Percentiles rank a stretch among this genome's conserved stretches.
phyloP scores from a whole-genome alignment of 2,113 vertebrate species.

The Xenopus borealis region DNA sequence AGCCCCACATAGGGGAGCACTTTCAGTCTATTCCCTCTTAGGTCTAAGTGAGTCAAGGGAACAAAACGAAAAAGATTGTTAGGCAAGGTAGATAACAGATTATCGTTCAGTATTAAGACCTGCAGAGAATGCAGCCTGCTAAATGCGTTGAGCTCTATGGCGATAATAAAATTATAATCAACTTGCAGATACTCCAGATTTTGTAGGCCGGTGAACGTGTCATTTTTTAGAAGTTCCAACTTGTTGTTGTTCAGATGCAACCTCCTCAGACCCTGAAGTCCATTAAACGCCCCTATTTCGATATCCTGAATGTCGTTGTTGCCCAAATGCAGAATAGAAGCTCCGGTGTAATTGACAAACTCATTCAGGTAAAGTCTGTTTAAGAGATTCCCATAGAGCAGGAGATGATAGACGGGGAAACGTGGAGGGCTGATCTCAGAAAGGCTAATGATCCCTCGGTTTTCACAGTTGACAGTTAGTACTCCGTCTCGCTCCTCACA shows the following conservation, averaged over 20 bases:
- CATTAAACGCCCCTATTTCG: slow-evolving; percentile 91
- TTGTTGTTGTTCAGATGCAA: slow-evolving; percentile 97
- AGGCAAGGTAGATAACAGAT: slow-evolving; percentile 87
- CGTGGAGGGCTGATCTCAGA: slow-evolving; percentile 91
- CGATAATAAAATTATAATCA: slow-evolving; percentile 94
- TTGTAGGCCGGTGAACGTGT: slow-evolving; percentile 90
- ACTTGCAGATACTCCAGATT: slow-evolving; percentile 97
- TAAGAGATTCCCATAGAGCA: slow-evolving; percentile 92
- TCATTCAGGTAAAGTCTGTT: slow-evolving; percentile 87
- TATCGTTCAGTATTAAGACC: slow-evolving; percentile 96
- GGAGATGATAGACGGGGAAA: slow-evolving; percentile 87
- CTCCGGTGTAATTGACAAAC: slow-evolving; percentile 94
- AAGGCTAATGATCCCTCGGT: slow-evolving; percentile 90
- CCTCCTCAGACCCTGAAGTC: slow-evolving; percentile 86
- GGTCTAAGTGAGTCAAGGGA: slow-evolving; percentile 93
- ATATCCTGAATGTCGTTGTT: slow-evolving; percentile 94
- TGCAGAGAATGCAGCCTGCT: slow-evolving; percentile 88
- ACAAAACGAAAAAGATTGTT: slow-evolving; percentile 91
- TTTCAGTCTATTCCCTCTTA: slow-evolving; percentile 92
- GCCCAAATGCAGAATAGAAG: slow-evolving; percentile 92
- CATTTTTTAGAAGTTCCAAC: slow-evolving; percentile 86
- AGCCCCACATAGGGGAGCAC: slow-evolving; percentile 89
- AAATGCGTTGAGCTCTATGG: slow-evolving; percentile 85
- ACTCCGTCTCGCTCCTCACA: slow-evolving; percentile 95
- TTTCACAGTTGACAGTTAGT: slow-evolving; percentile 94